Evolutionary conservation across 1,140 invertebrate species (phyloP).

Genomic region (Calliopsis andreniformis): DNA sequence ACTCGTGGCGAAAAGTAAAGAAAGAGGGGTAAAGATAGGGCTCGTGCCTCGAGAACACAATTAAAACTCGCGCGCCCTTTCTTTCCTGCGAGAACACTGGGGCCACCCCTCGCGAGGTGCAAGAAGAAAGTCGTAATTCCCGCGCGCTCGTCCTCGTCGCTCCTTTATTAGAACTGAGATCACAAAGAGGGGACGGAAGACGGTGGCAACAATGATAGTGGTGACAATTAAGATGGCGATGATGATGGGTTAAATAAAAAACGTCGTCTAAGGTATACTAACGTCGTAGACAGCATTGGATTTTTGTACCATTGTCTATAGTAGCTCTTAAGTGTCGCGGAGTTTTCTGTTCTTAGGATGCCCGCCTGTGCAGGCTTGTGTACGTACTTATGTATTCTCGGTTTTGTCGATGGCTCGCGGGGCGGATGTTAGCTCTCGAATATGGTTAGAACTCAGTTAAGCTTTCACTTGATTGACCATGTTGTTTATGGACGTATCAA

Average conservation of each 20-base stretch:
- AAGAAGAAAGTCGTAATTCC: constrained; percentile 55
- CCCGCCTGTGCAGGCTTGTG: constrained; percentile 44
- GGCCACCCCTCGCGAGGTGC: constrained; percentile 57
- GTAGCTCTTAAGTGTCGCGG: constrained; percentile 75
- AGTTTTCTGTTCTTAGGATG: constrained; percentile 58
- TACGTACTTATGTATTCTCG: constrained; percentile 43
- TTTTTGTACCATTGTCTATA: constrained; percentile 81
- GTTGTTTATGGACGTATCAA: not conserved
- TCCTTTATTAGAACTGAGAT: constrained; percentile 65
- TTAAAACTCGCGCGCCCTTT: constrained; percentile 25
- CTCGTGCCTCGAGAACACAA: constrained; percentile 41
- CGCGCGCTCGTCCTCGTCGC: constrained; percentile 70
- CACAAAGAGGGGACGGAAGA: constrained; percentile 43
- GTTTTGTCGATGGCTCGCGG: constrained; percentile 38
- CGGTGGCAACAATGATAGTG: constrained; percentile 8
- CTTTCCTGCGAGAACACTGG: not conserved
- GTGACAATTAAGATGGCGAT: constrained; percentile 1
- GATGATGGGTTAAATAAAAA: constrained; percentile 48
- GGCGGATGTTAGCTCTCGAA: constrained; percentile 25
- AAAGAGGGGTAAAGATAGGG: constrained; percentile 28
- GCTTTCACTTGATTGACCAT: not conserved
- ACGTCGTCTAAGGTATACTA: constrained; percentile 76
- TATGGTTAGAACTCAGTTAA: not conserved
- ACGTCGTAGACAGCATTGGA: constrained; percentile 77
- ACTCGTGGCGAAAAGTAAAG: constrained; percentile 33